Evolutionary conservation across 2,797 vertebrate species (phyloP).

Genomic region (Meda fulgida): DNA sequence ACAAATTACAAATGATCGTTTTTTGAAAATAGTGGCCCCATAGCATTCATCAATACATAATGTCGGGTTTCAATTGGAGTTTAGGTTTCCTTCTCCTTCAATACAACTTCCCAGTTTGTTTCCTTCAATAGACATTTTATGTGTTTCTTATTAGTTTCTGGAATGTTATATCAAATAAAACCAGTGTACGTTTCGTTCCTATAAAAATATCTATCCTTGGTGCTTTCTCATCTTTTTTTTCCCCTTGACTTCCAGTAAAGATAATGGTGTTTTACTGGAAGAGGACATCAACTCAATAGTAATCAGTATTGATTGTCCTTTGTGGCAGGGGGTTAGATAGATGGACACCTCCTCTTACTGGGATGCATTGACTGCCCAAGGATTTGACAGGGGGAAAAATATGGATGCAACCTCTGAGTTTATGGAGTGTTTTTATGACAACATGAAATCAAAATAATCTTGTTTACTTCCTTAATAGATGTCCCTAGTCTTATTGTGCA

Average conservation of each 20-base stretch:
- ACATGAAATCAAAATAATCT: slow-evolving; percentile 6
- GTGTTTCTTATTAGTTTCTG: not conserved
- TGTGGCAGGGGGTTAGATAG: slow-evolving; percentile 50
- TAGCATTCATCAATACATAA: not conserved
- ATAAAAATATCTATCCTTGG: slow-evolving; percentile 12
- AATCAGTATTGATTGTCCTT: slow-evolving; percentile 77
- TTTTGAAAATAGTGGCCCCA: not conserved
- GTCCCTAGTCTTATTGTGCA: not conserved
- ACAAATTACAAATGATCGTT: not conserved
- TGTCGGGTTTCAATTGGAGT: not conserved
- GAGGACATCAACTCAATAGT: slow-evolving; percentile 71
- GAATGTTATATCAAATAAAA: slow-evolving; percentile 21
- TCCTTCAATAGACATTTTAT: not conserved
- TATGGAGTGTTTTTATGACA: not conserved
- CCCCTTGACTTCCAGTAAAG: slow-evolving; percentile 68
- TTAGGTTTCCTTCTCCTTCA: slow-evolving; percentile 15
- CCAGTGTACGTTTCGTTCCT: not conserved
- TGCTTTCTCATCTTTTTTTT: slow-evolving; percentile 46
- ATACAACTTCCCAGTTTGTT: slow-evolving; percentile 12
- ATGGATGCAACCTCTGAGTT: slow-evolving; percentile 6
- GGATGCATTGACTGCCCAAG: slow-evolving; percentile 55
- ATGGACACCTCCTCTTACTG: slow-evolving; percentile 68
- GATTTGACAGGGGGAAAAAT: slow-evolving; percentile 18
- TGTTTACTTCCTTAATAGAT: slow-evolving; percentile 1
- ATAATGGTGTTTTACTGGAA: slow-evolving; percentile 74